Conservation (phyloP, 2,797 vertebrate genomes). For the Pseudochaenichthys georgianus region DNA sequence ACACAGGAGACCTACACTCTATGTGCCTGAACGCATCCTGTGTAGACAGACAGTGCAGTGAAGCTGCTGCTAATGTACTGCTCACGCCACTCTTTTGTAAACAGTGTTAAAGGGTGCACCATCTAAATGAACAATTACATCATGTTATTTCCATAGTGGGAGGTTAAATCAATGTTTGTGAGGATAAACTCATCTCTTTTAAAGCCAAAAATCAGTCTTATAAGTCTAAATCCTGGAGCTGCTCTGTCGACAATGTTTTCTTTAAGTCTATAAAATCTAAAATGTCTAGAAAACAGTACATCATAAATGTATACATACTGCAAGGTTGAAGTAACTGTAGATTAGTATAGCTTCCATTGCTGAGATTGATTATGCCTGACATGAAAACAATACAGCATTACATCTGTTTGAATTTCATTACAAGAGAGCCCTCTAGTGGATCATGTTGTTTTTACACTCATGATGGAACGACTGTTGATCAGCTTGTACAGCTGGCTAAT, state of each 20-base stretch:
- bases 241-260: too few species aligned
- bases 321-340: not conserved
- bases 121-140: too few species aligned
- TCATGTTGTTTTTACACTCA: conserved; percentile 1
- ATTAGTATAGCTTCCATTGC: not conserved
- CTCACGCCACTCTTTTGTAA: not conserved
- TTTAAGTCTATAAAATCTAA: too few species aligned
- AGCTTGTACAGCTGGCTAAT: not conserved
- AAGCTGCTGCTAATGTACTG: not conserved
- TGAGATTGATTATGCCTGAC: not conserved
- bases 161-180: too few species aligned
- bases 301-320: too few species aligned
- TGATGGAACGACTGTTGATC: not conserved
- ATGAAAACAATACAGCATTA: not conserved
- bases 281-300: too few species aligned
- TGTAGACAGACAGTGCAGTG: not conserved
- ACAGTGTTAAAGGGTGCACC: not conserved
- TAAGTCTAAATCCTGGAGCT: too few species aligned
- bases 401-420: not conserved
- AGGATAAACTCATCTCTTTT: too few species aligned
- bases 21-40: not conserved
- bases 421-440: conserved; percentile 42
- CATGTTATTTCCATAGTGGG: too few species aligned
- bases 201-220: too few species aligned
- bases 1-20: not conserved